Evolutionary conservation across 2,113 vertebrate species (phyloP).

Genomic region (Cebus imitator): DNA sequence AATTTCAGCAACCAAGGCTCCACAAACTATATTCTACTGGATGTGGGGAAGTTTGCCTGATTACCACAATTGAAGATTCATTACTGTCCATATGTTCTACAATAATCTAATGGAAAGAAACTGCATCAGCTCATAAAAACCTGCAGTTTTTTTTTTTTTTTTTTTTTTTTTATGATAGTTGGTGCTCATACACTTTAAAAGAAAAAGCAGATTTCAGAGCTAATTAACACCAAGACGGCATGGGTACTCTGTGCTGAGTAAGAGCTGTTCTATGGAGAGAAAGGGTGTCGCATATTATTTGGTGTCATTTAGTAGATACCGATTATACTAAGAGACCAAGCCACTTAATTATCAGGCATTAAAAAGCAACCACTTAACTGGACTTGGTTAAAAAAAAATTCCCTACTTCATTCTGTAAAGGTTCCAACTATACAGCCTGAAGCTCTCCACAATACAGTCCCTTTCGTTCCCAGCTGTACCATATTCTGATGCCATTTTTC

Average conservation of each 20-base stretch:
- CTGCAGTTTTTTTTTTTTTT: background rate
- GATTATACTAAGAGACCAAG: background rate
- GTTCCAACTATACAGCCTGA: background rate
- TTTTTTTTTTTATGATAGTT: background rate
- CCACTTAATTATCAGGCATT: background rate
- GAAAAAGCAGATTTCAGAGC: background rate
- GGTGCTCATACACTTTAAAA: background rate
- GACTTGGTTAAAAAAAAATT: background rate
- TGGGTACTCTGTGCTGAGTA: background rate
- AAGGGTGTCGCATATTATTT: background rate
- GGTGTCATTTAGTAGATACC: background rate
- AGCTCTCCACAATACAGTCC: background rate
- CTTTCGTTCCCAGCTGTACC: background rate
- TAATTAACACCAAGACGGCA: background rate
- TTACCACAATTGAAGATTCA: background rate
- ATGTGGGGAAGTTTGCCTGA: background rate
- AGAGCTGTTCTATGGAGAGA: accelerated
- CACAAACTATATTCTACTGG: background rate
- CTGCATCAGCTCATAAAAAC: background rate
- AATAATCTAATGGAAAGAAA: background rate
- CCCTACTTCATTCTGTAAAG: background rate
- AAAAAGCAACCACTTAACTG: too few species aligned
- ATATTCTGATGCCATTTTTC: background rate
- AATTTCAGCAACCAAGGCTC: background rate
- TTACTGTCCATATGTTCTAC: background rate